phyloP scores from a whole-genome alignment of 2,888 invertebrate species.

The Tribolium freemani region DNA sequence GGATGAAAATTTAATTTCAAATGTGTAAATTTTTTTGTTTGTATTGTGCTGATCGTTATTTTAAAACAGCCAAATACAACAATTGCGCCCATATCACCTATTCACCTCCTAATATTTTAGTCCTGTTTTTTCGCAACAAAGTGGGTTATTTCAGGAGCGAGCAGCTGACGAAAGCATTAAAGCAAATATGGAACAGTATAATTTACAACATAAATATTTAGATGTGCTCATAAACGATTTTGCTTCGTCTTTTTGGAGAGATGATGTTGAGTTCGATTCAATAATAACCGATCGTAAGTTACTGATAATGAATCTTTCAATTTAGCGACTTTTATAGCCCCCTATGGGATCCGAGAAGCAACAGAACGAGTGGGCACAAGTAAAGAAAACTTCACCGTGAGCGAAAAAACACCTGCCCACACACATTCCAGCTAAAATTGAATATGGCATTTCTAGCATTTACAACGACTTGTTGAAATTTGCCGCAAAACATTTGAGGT shows the following conservation, averaged over 20 bases:
- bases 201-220: constrained; percentile 80
- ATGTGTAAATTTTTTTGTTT: too few relatives aligned
- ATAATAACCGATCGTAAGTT: constrained; percentile 96
- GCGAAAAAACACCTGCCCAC: constrained; percentile 76
- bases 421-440: constrained; percentile 88
- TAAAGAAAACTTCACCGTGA: constrained; percentile 74
- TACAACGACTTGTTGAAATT: constrained; percentile 89
- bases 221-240: constrained; percentile 95
- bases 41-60: too few relatives aligned
- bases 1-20: too few relatives aligned
- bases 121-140: background rate
- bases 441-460: constrained; percentile 86
- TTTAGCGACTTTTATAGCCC: constrained; percentile 75
- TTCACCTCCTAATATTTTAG: too few relatives aligned
- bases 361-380: constrained; percentile 86
- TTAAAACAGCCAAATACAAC: too few relatives aligned
- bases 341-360: constrained; percentile 97
- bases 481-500: constrained; percentile 80
- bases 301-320: background rate
- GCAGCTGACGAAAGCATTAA: constrained; percentile 89
- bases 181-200: constrained; percentile 92
- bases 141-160: constrained; percentile 69
- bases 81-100: too few relatives aligned
- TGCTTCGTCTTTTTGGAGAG: constrained; percentile 84
- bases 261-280: constrained; percentile 83